Base-by-base conservation (phyloP, 2,113 vertebrate species). In the Todiramphus saurophagus region DNA sequence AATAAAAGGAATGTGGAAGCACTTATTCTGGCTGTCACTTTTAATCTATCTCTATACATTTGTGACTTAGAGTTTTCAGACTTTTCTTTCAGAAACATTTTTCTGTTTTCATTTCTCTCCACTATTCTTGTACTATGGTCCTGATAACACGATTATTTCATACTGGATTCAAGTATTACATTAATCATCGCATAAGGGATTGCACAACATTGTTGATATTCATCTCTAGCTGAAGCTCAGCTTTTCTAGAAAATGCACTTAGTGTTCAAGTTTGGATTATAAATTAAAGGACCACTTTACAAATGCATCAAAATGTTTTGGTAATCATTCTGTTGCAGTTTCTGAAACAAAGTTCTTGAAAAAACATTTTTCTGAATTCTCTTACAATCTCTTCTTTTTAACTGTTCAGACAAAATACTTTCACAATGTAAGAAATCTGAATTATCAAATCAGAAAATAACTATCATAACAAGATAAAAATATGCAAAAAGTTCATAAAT, bases 141-240 rank as follows among this genome's bases (percentile, higher is more conserved):
- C 24, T 80, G 48, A 19, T 72, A 68, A 50, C 31, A 76, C 0
- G 2, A 41, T 86, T 75, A 37, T 82, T 90, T 91, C 10, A 50
- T 55, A 59, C 21, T 51, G 27, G 18, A 58, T 90, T 79, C 16
- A 78, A 63, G 16, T 59, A 59, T 50, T 62, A 31, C 5, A 63
- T 43, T 59, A 84, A 85, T 82, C 12, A 50, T 31, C 39, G 14
- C 21, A 25, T 59, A 53, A 83, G 7, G 3, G 3, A 16, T 93
- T 82, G 25, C 11, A 44, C 70, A 82, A 89, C 2, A 11, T 35
- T 74, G 70, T 84, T 41, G 4, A 8, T 55, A 33, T 41, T 87
- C 1, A 0, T 79, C n/a, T 75, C 28, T 37, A 16, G 1, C 16
- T 70, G 37, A 93, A 84, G 18, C 16, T 55, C 39, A 84, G 0